Conservation (phyloP, 2,797 vertebrate genomes). For the Leptoclinus maculatus region DNA sequence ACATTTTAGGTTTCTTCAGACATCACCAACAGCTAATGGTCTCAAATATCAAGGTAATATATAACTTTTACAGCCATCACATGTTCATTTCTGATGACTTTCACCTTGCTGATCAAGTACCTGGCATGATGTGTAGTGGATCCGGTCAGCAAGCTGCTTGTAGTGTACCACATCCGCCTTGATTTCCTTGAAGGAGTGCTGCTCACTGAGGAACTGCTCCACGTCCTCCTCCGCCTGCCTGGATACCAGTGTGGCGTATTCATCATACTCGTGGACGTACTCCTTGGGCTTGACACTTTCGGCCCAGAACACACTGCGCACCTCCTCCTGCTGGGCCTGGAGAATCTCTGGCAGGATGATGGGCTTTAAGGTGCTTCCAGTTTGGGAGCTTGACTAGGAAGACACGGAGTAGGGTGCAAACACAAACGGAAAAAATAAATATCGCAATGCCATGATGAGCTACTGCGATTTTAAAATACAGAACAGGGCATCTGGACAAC, state of each 20-base stretch:
- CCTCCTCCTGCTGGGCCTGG: constrained; percentile 79
- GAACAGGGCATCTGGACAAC: background rate
- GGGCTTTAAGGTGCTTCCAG: constrained; percentile 82
- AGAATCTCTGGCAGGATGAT: constrained; percentile 87
- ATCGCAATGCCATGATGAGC: background rate
- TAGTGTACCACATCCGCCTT: constrained; percentile 86
- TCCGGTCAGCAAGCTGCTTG: constrained; percentile 86
- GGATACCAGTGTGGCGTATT: constrained; percentile 85
- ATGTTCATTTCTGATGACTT: background rate
- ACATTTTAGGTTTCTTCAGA: background rate
- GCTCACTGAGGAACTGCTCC: constrained; percentile 84
- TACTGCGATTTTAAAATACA: background rate
- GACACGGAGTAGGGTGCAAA: background rate
- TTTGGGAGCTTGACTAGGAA: constrained; percentile 72
- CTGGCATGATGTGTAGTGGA: constrained; percentile 85
- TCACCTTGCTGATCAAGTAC: constrained; percentile 64
- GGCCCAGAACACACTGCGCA: constrained; percentile 78
- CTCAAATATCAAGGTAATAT: background rate
- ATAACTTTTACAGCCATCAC: background rate
- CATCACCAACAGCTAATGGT: background rate
- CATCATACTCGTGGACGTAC: constrained; percentile 87
- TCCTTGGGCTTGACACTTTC: constrained; percentile 83
- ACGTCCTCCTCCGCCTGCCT: constrained; percentile 86
- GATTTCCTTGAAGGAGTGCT: constrained; percentile 86
- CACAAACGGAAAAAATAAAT: background rate